Evolutionary conservation across 2,888 invertebrate species (phyloP).

Genomic region (Euproctis similis): DNA sequence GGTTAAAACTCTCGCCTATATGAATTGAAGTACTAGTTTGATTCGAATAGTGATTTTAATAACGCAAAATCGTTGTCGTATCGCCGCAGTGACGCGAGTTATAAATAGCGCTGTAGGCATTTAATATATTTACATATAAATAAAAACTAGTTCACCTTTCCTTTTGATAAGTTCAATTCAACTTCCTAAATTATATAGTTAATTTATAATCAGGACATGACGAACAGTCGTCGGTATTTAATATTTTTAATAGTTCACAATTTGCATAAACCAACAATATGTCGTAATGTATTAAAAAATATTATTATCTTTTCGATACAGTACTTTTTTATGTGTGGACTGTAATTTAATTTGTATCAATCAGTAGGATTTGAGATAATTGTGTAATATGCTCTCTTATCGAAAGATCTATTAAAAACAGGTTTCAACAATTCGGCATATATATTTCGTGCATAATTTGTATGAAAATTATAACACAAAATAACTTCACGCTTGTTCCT

Average conservation of each 20-base stretch:
- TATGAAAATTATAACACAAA: no score
- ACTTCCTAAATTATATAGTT: constrained; percentile 50
- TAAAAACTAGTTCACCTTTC: constrained; percentile 65
- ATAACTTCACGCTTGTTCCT: no score
- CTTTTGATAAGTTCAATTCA: constrained; percentile 45
- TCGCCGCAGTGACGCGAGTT: no score
- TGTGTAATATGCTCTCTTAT: not conserved
- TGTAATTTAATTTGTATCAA: not conserved
- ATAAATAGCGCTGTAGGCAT: constrained; percentile 15
- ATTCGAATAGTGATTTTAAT: no score
- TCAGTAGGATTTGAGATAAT: not conserved
- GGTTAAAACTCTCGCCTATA: no score
- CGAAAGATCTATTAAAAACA: no score
- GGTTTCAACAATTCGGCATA: no score
- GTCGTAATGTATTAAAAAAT: constrained; percentile 3
- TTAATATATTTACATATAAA: constrained; percentile 39
- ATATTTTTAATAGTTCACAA: constrained; percentile 13
- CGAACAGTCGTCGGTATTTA: constrained; percentile 9
- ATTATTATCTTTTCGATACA: constrained; percentile 4
- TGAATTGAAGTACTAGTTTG: no score
- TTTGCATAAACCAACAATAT: constrained; percentile 18
- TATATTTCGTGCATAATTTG: no score
- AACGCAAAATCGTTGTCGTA: no score
- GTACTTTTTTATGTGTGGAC: not conserved
- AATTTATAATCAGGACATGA: constrained; percentile 24